Conservation (phyloP, 2,113 vertebrate genomes). For the Recurvirostra avosetta region DNA sequence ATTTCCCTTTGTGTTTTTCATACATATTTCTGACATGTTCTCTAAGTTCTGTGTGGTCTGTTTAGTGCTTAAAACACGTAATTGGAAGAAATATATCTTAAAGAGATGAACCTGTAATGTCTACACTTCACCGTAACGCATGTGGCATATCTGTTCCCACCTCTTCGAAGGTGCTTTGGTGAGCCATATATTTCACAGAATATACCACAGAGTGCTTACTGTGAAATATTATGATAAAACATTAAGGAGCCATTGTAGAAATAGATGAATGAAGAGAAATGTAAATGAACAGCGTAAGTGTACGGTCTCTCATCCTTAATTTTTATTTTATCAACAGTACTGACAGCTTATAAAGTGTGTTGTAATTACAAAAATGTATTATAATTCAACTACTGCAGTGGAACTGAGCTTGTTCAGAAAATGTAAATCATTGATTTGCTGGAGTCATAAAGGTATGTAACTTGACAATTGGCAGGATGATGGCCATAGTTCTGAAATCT, state of each 20-base stretch:
- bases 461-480: neutral
- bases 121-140: neutral
- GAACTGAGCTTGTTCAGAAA: neutral
- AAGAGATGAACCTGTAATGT: neutral
- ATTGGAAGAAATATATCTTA: neutral
- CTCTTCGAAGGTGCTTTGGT: neutral
- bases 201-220: neutral
- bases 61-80: neutral
- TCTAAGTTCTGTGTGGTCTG: neutral
- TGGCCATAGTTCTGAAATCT: neutral
- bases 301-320: neutral
- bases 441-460: neutral
- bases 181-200: neutral
- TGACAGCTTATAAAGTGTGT: neutral
- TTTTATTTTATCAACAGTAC: neutral
- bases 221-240: neutral
- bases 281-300: neutral
- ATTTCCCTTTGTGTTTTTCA: neutral
- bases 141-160: neutral
- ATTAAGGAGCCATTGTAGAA: neutral
- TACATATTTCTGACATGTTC: neutral
- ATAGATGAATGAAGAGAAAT: neutral
- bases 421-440: neutral
- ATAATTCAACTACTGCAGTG: neutral
- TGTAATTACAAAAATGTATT: neutral